Conservation (phyloP, 2,888 invertebrate genomes). For the Proisotoma minuta region DNA sequence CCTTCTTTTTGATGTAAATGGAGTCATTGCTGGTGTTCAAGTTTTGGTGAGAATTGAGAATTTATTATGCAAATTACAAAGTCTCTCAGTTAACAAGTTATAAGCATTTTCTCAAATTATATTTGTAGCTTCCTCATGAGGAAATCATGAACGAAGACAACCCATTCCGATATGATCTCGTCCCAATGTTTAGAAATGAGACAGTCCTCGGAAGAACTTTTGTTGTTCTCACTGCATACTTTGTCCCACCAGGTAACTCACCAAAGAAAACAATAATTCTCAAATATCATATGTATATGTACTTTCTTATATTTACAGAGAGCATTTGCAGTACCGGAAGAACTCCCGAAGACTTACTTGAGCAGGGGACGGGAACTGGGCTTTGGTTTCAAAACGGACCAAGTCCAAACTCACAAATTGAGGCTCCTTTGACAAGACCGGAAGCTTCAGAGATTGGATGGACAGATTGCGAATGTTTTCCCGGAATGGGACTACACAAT, state of each 20-base stretch:
- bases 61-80: neutral
- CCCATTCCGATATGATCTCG: slow-evolving; percentile 20
- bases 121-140: slow-evolving; percentile 17
- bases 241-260: slow-evolving; percentile 36
- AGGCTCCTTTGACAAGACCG: slow-evolving; percentile 25
- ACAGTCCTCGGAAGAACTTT: slow-evolving; percentile 22
- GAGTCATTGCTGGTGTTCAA: slow-evolving; percentile 42
- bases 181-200: slow-evolving; percentile 39
- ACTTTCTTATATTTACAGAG: slow-evolving; percentile 12
- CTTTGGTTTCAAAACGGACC: slow-evolving; percentile 38
- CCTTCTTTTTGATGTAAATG: slow-evolving; percentile 33
- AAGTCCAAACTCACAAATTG: slow-evolving; percentile 8
- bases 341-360: slow-evolving; percentile 7
- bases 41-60: slow-evolving; percentile 26
- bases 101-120: neutral
- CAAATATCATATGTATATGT: neutral
- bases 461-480: slow-evolving; percentile 39
- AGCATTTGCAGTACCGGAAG: slow-evolving; percentile 38
- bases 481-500: slow-evolving; percentile 39
- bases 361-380: slow-evolving; percentile 38
- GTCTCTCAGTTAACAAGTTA: neutral
- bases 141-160: slow-evolving; percentile 16
- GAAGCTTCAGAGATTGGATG: slow-evolving; percentile 25
- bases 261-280: neutral
- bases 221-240: slow-evolving; percentile 39